Evolutionary conservation across 1,140 invertebrate genomes (phyloP).

Genomic region (Leguminivora glycinivorella): DNA sequence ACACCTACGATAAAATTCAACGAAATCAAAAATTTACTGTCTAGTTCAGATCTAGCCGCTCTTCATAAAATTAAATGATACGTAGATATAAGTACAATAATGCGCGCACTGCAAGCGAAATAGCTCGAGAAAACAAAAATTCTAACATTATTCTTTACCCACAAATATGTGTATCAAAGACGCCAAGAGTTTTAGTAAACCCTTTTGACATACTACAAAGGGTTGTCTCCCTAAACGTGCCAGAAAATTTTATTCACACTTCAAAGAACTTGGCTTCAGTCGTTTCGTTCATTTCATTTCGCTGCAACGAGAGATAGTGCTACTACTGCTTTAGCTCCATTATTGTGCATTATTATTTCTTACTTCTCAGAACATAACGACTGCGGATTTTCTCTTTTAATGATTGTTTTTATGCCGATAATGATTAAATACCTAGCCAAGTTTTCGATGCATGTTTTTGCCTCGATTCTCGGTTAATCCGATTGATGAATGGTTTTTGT

Average conservation of each 20-base stretch:
- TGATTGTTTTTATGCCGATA: background rate
- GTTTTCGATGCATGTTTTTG: too few species aligned
- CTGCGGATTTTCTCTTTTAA: background rate
- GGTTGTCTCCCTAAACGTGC: background rate
- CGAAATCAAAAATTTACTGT: too few species aligned
- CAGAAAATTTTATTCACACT: slow-evolving; percentile 17
- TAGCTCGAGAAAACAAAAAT: background rate
- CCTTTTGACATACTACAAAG: slow-evolving; percentile 18
- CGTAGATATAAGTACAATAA: too few species aligned
- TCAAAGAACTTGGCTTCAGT: slow-evolving; percentile 19
- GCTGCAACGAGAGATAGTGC: slow-evolving; percentile 4
- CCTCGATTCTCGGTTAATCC: too few species aligned
- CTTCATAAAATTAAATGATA: too few species aligned
- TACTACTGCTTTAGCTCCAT: background rate
- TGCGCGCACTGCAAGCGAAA: too few species aligned
- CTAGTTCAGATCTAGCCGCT: too few species aligned
- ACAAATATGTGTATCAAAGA: slow-evolving; percentile 5
- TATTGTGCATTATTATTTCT: slow-evolving; percentile 6
- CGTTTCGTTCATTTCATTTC: slow-evolving; percentile 18
- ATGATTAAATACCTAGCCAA: too few species aligned
- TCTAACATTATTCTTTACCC: background rate
- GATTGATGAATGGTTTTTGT: too few species aligned
- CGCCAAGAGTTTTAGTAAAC: slow-evolving; percentile 14
- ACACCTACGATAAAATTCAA: too few species aligned
- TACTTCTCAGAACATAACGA: background rate